Percentiles rank a stretch among this genome's conserved stretches.
phyloP scores from a whole-genome alignment of 2,797 vertebrate genomes.

The Pseudomugil tenellus region DNA sequence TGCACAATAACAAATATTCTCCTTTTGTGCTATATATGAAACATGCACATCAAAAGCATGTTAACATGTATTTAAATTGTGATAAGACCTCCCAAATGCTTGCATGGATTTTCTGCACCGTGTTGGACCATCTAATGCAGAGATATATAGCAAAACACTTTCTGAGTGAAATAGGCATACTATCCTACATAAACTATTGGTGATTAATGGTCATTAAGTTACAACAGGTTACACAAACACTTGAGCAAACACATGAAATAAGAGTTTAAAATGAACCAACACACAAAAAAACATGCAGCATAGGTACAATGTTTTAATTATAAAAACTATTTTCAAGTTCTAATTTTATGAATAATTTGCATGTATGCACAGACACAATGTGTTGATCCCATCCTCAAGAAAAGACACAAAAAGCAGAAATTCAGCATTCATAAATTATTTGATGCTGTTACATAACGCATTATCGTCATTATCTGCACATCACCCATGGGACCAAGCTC shows the following conservation, averaged over 20 bases:
- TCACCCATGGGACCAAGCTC: constrained; percentile 10
- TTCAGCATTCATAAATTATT: background rate
- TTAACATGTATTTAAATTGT: constrained; percentile 37
- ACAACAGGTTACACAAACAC: constrained; percentile 11
- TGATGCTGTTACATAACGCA: background rate
- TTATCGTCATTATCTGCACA: background rate
- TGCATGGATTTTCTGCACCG: constrained; percentile 4
- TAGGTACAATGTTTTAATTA: background rate
- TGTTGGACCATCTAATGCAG: constrained; percentile 16
- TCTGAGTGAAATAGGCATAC: constrained; percentile 10
- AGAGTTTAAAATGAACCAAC: no score
- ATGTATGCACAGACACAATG: background rate
- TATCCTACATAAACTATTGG: background rate
- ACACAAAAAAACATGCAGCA: background rate
- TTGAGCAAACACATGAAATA: background rate
- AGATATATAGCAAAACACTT: constrained; percentile 7
- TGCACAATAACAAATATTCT: constrained; percentile 13
- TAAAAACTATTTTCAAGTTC: background rate
- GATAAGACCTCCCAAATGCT: constrained; percentile 44
- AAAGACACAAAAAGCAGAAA: background rate
- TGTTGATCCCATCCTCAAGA: constrained; percentile 1
- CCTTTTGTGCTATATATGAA: background rate
- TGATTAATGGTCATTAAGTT: background rate
- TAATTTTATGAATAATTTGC: no score
- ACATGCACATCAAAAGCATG: constrained; percentile 12